phyloP scores from a whole-genome alignment of 2,797 vertebrate genomes.

The Apogon hyalosoma region DNA sequence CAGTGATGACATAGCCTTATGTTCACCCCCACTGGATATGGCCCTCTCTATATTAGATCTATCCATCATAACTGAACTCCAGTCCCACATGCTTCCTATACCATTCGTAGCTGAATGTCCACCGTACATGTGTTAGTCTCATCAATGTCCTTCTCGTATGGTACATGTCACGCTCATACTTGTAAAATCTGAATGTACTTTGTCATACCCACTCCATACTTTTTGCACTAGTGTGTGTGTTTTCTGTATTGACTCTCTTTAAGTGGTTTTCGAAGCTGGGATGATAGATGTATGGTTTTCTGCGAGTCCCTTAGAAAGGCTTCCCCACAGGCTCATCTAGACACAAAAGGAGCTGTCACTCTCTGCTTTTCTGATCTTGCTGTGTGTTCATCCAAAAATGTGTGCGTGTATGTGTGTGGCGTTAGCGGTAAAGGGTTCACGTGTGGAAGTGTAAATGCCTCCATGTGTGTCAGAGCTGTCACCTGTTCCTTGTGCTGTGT shows the following conservation, averaged over 20 bases:
- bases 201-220: conserved; percentile 60
- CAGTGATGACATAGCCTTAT: conserved; percentile 79
- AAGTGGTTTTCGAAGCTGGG: conserved; percentile 68
- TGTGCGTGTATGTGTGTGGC: conserved; percentile 26
- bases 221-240: conserved; percentile 27
- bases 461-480: conserved; percentile 67
- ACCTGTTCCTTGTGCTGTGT: conserved; percentile 82
- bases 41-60: conserved; percentile 73
- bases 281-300: conserved; percentile 70
- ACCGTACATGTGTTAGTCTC: conserved; percentile 69
- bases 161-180: conserved; percentile 66
- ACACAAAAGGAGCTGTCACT: conserved; percentile 76
- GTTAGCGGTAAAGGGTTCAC: conserved; percentile 24
- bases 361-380: conserved; percentile 67
- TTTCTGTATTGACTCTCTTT: conserved; percentile 59
- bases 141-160: conserved; percentile 64
- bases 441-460: conserved; percentile 48
- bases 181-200: conserved; percentile 67
- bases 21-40: conserved; percentile 71
- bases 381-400: conserved; percentile 62
- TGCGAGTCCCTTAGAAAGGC: conserved; percentile 49
- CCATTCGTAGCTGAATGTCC: conserved; percentile 55
- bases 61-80: conserved; percentile 68
- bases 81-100: conserved; percentile 61
- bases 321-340: conserved; percentile 58